Conservation (phyloP, 2,797 vertebrate genomes). For the Arnoldichthys spilopterus region DNA sequence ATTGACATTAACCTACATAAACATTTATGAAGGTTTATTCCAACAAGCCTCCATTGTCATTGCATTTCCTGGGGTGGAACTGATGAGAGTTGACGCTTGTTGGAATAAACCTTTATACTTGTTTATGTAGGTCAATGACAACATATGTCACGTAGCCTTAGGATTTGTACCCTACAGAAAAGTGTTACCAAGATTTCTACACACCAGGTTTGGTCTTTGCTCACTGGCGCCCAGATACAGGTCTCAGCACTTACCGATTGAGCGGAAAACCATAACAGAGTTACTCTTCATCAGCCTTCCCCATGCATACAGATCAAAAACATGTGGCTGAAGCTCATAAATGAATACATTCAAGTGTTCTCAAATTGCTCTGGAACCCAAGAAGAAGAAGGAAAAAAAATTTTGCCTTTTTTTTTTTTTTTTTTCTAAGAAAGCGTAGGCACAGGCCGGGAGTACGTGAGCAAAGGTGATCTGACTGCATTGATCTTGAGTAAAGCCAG, state of each 20-base stretch:
- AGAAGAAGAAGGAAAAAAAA: neutral
- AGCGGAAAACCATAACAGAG: conserved; percentile 47
- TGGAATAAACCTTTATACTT: too few relatives aligned
- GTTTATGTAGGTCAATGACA: too few relatives aligned
- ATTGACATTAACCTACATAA: too few relatives aligned
- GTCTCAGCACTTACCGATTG: conserved; percentile 54
- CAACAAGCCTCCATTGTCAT: too few relatives aligned
- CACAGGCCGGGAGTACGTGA: neutral
- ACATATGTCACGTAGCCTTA: too few relatives aligned
- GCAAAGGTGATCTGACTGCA: neutral
- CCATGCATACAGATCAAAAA: neutral
- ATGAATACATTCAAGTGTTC: neutral
- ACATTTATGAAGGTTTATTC: too few relatives aligned
- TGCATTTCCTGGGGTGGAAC: too few relatives aligned
- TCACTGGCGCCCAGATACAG: conserved; percentile 22
- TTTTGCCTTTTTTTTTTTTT: too few relatives aligned
- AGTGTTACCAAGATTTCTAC: too few relatives aligned
- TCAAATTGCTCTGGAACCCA: neutral
- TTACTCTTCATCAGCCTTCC: conserved; percentile 30
- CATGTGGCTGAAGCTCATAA: neutral
- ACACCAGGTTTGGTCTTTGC: conserved; percentile 34
- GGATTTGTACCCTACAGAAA: too few relatives aligned
- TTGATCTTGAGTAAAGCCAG: conserved; percentile 15
- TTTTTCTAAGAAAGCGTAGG: neutral
- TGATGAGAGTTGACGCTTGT: too few relatives aligned